Evolutionary conservation across 2,113 vertebrate genomes (phyloP), one percentile per base, ranked within the genome.

Genomic region (Struthio camelus): DNA sequence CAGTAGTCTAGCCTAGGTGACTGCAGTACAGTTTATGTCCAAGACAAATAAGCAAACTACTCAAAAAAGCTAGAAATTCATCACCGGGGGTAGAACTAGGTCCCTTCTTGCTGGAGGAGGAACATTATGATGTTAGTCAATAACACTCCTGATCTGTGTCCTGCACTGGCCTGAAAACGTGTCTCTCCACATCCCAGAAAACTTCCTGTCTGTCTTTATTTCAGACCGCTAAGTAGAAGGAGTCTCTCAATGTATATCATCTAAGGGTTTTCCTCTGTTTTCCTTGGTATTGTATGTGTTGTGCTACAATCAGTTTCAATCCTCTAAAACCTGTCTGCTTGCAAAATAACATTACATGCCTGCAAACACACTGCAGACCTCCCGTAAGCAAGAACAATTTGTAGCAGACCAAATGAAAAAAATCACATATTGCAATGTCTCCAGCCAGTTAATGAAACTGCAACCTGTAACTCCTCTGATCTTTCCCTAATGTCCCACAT

Each of bases 1-100:
- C 93, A 92, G 93, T 87, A 93, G 94, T 91, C 72, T 61, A 95
- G 66, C 84, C 76, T 83, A 91, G 81, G 85, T 93, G 91, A 91
- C 71, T 94, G 89, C 85, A 95, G 80, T 12, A 36, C 42, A 42
- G 66, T 73, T 79, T 91, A 86, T 61, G 51, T 71, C 94, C 95
- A 91, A 93, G 71, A 92, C 16, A 93, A 96, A 96, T 69, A 95
- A 8, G 70, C 87, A 84, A 94, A 95, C 32, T 84, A 22, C 71
- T 95, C 93, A 81, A 93, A 89, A 54, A 71, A 86, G 44, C 34
- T 84, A 84, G 44, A 90, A 89, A 95, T 83, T 70, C 89, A 88
- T 77, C 87, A 80, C 11, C 3, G 50, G 28, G 62, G 66, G 2
- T n/a, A 83, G 89, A 94, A 89, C n/a, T 36, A 71, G 28, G 65